Evolutionary conservation across 2,797 vertebrate species (phyloP), one percentile per base, ranked within the genome.

Genomic region (Geotrypetes seraphini): DNA sequence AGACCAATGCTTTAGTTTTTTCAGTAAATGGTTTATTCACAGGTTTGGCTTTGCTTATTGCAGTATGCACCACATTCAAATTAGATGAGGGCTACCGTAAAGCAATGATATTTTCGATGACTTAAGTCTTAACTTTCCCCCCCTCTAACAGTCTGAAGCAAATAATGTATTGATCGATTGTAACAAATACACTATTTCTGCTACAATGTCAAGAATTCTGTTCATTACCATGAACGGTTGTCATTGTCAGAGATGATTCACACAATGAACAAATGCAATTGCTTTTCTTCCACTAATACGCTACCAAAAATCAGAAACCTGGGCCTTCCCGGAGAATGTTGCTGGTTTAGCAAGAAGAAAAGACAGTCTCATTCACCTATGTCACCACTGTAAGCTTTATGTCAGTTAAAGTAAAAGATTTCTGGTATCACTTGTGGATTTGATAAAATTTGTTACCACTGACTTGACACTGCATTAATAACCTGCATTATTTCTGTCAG

Each of bases 1-100:
- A n/a, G n/a, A n/a, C n/a, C n/a, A n/a, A n/a, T n/a, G n/a, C n/a
- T n/a, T n/a, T n/a, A n/a, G n/a, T 17, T 54, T 71, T 73, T 81
- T 71, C 50, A 78, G 63, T 63, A 71, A 62, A 60, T 54, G 17
- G 23, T 84, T 90, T 92, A 89, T 90, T 92, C 56, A 70, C 56
- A 71, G 70, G 70, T 81, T 84, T 83, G 66, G 43, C 68, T 83
- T 63, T 73, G 60, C 71, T 78, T 60, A 65, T 63, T 81, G 63
- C 71, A 79, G 77, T 81, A 71, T 77, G 78, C 71, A 86, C 80
- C 72, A 81, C 53, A 68, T 76, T 73, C 56, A 61, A 72, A 61
- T 74, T 66, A 63, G 55, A 84, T 66, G 58, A 83, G 68, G 75
- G 58, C 61, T 79, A 77, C 60, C 68, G 67, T 69, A 69, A 71